A percentile compares a stretch with the other conserved stretches of the same genome.
Evolutionary conservation across 2,797 vertebrate genomes (phyloP).

Genomic region (Gorsachius magnificus): DNA sequence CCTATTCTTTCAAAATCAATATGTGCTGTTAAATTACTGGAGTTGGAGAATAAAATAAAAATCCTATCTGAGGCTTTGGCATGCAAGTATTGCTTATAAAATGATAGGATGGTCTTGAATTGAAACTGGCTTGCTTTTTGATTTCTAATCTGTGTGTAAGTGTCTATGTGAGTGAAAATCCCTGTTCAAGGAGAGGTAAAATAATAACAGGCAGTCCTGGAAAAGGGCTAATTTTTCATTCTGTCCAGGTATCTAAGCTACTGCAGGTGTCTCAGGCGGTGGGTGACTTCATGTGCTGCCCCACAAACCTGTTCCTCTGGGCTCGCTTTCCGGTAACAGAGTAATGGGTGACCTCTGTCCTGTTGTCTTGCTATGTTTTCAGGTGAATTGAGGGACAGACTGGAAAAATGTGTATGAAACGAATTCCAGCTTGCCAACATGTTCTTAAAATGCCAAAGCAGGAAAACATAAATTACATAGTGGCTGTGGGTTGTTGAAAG

Average conservation of each 20-base stretch:
- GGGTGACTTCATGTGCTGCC: not conserved
- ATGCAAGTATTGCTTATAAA: not conserved
- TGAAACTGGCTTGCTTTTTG: not conserved
- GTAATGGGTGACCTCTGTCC: not conserved
- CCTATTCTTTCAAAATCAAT: constrained; percentile 11
- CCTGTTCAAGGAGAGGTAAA: not conserved
- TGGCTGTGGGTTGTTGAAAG: not conserved
- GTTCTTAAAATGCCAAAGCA: not conserved
- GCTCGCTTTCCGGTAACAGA: not conserved
- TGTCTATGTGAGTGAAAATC: not conserved
- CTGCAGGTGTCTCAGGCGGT: not conserved
- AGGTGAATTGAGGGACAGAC: not conserved
- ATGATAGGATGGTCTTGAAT: not conserved
- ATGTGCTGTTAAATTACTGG: not conserved
- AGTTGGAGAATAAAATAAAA: not conserved
- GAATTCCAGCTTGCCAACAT: not conserved
- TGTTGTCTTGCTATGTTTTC: not conserved
- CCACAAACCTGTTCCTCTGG: not conserved
- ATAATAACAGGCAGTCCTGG: not conserved
- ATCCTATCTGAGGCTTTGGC: not conserved
- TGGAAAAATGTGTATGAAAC: not conserved
- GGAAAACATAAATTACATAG: not conserved
- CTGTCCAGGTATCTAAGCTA: not conserved
- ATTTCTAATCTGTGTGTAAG: not conserved
- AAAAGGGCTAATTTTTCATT: not conserved